phyloP scores from a whole-genome alignment of 2,113 vertebrate species.

The Vimba vimba region DNA sequence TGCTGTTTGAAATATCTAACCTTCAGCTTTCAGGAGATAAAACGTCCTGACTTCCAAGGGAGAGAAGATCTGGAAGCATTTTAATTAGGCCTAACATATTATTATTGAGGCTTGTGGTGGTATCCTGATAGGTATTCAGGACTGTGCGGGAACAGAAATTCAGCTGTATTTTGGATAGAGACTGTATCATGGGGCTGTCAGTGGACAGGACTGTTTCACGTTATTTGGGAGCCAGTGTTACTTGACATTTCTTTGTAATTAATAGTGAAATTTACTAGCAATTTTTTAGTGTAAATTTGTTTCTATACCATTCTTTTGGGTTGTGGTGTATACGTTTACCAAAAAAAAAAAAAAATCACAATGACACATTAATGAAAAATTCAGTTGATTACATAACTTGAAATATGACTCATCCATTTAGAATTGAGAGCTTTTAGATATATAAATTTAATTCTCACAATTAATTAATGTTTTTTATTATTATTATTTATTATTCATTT shows the following conservation, averaged over 20 bases:
- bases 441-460: background rate
- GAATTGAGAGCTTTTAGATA: background rate
- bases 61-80: background rate
- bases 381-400: too few species aligned
- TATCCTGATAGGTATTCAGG: background rate
- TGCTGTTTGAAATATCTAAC: conserved; percentile 33
- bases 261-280: too few species aligned
- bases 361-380: too few species aligned
- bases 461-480: background rate
- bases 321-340: too few species aligned
- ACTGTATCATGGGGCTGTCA: background rate
- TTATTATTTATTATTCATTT: background rate
- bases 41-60: background rate
- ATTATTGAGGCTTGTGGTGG: background rate
- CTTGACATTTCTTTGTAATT: too few species aligned
- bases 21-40: conserved; percentile 9
- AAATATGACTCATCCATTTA: too few species aligned
- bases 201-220: background rate
- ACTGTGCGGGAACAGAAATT: background rate
- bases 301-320: too few species aligned
- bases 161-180: background rate
- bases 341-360: too few species aligned
- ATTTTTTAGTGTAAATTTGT: too few species aligned
- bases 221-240: background rate
- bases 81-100: background rate